These are phyloP conservation scores for Protosalanx chinensis DNA, from an alignment of 2,797 vertebrate genomes.

Conservation along the genomic window DNA sequence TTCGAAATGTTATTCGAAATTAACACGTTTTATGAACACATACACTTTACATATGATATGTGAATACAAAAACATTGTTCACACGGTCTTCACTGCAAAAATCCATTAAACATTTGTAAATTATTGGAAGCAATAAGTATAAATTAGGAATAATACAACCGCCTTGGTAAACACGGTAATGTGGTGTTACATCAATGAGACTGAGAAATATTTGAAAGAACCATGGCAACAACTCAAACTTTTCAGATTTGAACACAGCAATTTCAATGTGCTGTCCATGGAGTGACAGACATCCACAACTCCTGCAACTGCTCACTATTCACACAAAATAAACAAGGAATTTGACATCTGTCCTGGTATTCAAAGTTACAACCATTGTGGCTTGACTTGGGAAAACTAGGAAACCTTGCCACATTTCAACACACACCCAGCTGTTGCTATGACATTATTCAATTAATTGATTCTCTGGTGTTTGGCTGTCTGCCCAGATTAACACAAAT, in stretches of 20 bases:
- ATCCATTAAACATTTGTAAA: too few species aligned
- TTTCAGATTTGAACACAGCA: background rate
- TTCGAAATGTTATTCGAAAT: too few species aligned
- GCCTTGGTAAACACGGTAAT: background rate
- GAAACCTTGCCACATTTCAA: background rate
- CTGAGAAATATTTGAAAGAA: conserved; percentile 20
- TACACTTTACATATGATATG: too few species aligned
- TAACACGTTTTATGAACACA: too few species aligned
- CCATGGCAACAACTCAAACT: conserved; percentile 15
- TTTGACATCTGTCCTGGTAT: conserved; percentile 24
- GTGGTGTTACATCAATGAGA: conserved; percentile 14
- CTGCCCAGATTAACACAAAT: conserved; percentile 17
- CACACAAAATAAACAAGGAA: conserved; percentile 16
- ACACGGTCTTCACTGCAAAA: too few species aligned
- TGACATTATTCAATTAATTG: conserved; percentile 32
- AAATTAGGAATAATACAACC: too few species aligned
- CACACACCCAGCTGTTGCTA: conserved; percentile 23
- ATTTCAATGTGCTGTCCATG: conserved; percentile 7
- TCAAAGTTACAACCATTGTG: conserved; percentile 9
- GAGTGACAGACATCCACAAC: conserved; percentile 2
- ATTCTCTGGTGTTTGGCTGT: conserved; percentile 27
- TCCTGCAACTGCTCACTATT: background rate
- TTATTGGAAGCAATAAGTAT: too few species aligned
- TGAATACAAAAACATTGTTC: too few species aligned
- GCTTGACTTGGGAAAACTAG: conserved; percentile 14